phyloP scores from a whole-genome alignment of 2,888 invertebrate species.

The Latrodectus elegans region DNA sequence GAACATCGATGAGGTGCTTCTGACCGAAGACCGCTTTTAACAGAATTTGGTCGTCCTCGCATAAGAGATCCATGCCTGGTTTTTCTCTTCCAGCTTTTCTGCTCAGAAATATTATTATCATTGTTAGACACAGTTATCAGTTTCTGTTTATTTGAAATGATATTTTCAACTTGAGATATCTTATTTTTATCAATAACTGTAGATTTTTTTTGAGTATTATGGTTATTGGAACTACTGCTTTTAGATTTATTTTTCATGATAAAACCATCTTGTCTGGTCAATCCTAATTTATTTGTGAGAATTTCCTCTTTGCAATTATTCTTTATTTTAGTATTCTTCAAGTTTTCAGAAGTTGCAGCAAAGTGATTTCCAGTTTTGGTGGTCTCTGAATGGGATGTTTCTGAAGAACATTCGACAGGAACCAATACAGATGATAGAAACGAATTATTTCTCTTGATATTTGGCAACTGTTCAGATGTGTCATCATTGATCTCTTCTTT shows the following conservation, averaged over 20 bases:
- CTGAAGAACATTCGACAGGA: too few relatives aligned
- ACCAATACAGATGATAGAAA: too few relatives aligned
- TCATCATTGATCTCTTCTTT: too few relatives aligned
- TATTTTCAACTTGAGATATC: not conserved
- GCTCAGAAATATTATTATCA: not conserved
- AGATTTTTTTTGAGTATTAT: not conserved
- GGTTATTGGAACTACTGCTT: not conserved
- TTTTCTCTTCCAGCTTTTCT: not conserved
- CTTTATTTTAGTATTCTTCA: too few relatives aligned
- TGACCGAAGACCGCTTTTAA: conserved; percentile 84
- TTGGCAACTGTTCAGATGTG: too few relatives aligned
- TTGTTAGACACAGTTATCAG: not conserved
- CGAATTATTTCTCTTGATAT: too few relatives aligned
- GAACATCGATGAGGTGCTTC: conserved; percentile 77
- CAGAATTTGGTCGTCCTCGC: conserved; percentile 78
- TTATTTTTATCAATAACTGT: not conserved
- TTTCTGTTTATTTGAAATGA: not conserved
- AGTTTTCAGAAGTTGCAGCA: too few relatives aligned
- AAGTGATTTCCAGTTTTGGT: too few relatives aligned
- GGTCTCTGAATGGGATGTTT: too few relatives aligned
- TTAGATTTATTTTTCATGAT: conserved; percentile 17
- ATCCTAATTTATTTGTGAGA: not conserved
- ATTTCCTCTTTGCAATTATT: not conserved
- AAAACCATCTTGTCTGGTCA: conserved; percentile 42
- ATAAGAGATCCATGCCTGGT: conserved; percentile 54